phyloP scores from a whole-genome alignment of 2,113 vertebrate genomes.

The Misgurnus anguillicaudatus region DNA sequence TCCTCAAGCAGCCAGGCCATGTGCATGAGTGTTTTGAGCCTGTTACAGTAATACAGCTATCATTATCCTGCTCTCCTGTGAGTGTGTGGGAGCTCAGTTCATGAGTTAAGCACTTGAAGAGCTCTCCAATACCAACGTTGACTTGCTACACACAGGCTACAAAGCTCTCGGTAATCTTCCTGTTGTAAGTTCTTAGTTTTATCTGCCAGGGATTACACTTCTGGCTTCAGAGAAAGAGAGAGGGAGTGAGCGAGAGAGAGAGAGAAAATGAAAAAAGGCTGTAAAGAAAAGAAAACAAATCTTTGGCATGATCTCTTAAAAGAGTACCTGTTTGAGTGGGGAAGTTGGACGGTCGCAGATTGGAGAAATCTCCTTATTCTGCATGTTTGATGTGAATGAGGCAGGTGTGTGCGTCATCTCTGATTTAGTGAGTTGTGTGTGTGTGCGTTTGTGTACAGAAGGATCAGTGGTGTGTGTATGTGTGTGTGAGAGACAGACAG shows the following conservation, averaged over 20 bases:
- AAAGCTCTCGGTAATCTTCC: conserved; percentile 79
- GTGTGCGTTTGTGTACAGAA: not conserved
- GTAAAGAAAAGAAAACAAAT: conserved; percentile 78
- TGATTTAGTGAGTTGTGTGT: conserved; percentile 9
- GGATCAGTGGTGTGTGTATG: not conserved
- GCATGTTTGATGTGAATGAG: conserved; percentile 71
- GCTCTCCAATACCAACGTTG: conserved; percentile 70
- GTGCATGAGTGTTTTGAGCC: conserved; percentile 53
- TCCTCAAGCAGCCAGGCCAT: conserved; percentile 18
- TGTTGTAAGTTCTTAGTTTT: conserved; percentile 80
- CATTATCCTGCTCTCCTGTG: conserved; percentile 61
- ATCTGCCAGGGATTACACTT: conserved; percentile 79
- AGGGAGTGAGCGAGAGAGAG: conserved; percentile 32
- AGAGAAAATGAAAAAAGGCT: conserved; percentile 51
- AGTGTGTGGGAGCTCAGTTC: conserved; percentile 64
- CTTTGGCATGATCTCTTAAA: conserved; percentile 73
- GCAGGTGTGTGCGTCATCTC: not conserved
- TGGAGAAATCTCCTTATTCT: conserved; percentile 78
- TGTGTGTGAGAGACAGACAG: not conserved
- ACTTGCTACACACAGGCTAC: conserved; percentile 73
- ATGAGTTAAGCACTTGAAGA: conserved; percentile 75
- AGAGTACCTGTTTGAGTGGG: conserved; percentile 71
- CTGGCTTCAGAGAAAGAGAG: conserved; percentile 55
- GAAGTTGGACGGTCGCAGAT: conserved; percentile 72
- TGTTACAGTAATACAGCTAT: conserved; percentile 29